phyloP scores from a whole-genome alignment of 2,797 vertebrate species.

The Falco columbarius region DNA sequence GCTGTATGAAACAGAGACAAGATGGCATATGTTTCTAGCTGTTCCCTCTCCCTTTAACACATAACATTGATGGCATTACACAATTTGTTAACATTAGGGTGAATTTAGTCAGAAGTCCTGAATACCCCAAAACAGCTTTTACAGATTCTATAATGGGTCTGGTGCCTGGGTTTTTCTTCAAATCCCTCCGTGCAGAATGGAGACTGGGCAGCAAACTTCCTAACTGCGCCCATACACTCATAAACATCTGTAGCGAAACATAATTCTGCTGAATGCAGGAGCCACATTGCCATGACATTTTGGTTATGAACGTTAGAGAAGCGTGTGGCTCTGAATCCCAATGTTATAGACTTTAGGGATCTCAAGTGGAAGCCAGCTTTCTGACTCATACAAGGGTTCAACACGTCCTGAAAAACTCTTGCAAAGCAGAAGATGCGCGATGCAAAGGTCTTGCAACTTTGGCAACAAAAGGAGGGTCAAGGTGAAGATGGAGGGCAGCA shows the following conservation, averaged over 20 bases:
- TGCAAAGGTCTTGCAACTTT: background rate
- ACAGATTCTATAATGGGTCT: constrained; percentile 13
- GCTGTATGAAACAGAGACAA: constrained; percentile 23
- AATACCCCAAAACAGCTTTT: constrained; percentile 52
- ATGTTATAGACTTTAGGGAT: background rate
- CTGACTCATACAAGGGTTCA: background rate
- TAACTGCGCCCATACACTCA: constrained; percentile 29
- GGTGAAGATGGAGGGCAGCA: background rate
- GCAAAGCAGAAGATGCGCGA: background rate
- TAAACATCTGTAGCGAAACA: constrained; percentile 53
- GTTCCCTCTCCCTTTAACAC: background rate
- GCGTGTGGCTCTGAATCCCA: constrained; percentile 35
- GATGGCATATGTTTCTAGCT: constrained; percentile 42
- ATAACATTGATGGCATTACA: background rate
- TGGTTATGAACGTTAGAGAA: constrained; percentile 40
- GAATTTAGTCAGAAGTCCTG: constrained; percentile 31
- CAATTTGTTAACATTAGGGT: constrained; percentile 26
- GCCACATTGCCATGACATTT: constrained; percentile 40
- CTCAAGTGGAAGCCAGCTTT: constrained; percentile 2
- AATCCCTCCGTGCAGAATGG: constrained; percentile 16
- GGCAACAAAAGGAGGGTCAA: background rate
- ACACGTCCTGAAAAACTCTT: background rate
- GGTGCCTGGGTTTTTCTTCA: constrained; percentile 54
- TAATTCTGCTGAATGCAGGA: constrained; percentile 37
- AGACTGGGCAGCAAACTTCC: constrained; percentile 50